These are phyloP conservation scores for Toxotes lorentzi DNA, from an alignment of 2,797 vertebrate genomes.

Conservation along the genomic window DNA sequence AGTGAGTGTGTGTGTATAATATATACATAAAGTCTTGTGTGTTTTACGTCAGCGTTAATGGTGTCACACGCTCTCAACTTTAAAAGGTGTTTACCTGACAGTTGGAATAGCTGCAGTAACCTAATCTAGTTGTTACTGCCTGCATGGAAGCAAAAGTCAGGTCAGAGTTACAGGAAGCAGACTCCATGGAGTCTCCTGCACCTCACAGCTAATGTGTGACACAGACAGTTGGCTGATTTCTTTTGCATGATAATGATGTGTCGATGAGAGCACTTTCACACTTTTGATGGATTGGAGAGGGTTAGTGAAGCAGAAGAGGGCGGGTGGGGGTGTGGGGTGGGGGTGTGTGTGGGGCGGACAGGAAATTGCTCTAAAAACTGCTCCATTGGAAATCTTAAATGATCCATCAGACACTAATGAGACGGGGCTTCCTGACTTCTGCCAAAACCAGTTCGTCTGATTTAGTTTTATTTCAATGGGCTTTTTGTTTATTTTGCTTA, in stretches of 20 bases:
- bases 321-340: too few species aligned
- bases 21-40: too few species aligned
- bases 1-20: too few species aligned
- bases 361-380: background rate
- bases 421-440: background rate
- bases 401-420: slow-evolving; percentile 16
- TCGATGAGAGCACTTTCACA: slow-evolving; percentile 24
- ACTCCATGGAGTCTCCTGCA: slow-evolving; percentile 15
- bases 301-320: background rate
- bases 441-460: too few species aligned
- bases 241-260: slow-evolving; percentile 44
- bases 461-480: too few species aligned
- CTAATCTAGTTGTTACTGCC: background rate
- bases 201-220: slow-evolving; percentile 22
- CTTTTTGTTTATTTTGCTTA: background rate
- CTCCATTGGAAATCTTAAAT: background rate
- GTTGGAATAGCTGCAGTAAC: background rate
- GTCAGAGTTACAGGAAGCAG: slow-evolving; percentile 24
- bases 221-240: background rate
- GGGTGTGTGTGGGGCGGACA: too few species aligned
- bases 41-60: too few species aligned
- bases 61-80: too few species aligned
- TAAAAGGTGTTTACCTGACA: background rate
- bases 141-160: background rate
- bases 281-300: background rate